A percentile compares a stretch with the other conserved stretches of the same genome.
phyloP scores from a whole-genome alignment of 2,113 vertebrate species.

The Heloderma charlesbogerti region DNA sequence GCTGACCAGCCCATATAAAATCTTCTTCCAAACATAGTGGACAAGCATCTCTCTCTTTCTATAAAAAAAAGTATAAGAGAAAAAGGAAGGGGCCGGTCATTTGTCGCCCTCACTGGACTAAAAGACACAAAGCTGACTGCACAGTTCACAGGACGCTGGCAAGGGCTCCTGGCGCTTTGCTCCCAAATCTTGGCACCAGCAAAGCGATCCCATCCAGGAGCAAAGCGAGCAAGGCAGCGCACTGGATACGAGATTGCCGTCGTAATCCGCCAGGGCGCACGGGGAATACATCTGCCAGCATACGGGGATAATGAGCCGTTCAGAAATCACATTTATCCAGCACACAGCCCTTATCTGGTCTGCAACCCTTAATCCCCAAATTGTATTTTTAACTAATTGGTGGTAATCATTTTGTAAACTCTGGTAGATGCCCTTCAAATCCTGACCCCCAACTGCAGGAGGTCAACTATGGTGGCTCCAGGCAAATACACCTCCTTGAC shows the following conservation, averaged over 20 bases:
- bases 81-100: neutral
- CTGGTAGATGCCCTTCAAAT: neutral
- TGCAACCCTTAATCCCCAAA: constrained; percentile 12
- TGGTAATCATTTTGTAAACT: constrained; percentile 20
- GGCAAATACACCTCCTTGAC: neutral
- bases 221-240: neutral
- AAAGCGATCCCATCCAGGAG: neutral
- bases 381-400: constrained; percentile 22
- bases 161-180: neutral
- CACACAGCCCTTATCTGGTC: constrained; percentile 1
- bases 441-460: neutral
- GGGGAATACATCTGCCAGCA: constrained; percentile 19
- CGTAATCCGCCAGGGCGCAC: neutral
- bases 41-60: too few species aligned
- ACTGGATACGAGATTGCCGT: neutral
- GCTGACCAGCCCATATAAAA: too few species aligned
- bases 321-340: constrained; percentile 1
- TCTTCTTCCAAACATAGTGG: too few species aligned
- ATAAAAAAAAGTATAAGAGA: neutral
- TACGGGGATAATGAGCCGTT: constrained; percentile 14
- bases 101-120: neutral
- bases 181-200: neutral
- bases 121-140: neutral
- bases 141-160: too few species aligned
- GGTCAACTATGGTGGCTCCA: neutral